Base-by-base conservation (phyloP, 2,113 vertebrate genomes). In the Typhlomys cinereus region DNA sequence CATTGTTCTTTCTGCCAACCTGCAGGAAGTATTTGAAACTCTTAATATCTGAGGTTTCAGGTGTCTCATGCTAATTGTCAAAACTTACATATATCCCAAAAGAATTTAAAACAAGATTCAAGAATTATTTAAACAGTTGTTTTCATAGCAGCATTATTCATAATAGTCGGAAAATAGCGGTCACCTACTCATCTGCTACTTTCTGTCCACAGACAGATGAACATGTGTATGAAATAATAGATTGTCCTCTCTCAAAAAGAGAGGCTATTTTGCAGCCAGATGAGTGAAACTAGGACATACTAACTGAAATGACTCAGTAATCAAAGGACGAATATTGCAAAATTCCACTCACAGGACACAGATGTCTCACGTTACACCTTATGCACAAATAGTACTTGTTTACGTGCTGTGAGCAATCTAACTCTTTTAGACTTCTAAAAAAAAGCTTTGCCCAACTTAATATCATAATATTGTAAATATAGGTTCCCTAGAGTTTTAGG, bases 111-210 rank as follows among this genome's bases (percentile, higher is more conserved):
- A 21, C 41, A 50, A 17, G 8, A 25, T 5, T 67, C 4, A 17
- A 34, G 17, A 4, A n/a, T 7, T 69, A 25, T 31, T 70, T 48
- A 7, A 23, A 25, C 1, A 29, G 4, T 27, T 46, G 4, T 21
- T 20, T 62, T 17, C 23, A 21, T 20, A 34, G 13, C 15, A 73
- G 5, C 44, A 20, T n/a, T 78, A 25, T 27, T 70, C 13, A 70
- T n/a, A 34, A 25, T 23, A 46, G 18, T 5, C 3, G 10, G 25
- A n/a, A 2, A 61, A 20, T 41, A 25, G 80, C 34, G 70, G 71
- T 21, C 23, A n/a, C 6, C 54, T 3, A 17, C 2, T 21, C 23
- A n/a, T 4, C 54, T 3, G 12, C 2, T 34, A 0, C 13, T 15
- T 21, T 48, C 21, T 27, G 1, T 27, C 27, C 12, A 29, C n/a